Evolutionary conservation across 2,113 vertebrate species (phyloP).

Genomic region (Pelecanoides urinatrix): DNA sequence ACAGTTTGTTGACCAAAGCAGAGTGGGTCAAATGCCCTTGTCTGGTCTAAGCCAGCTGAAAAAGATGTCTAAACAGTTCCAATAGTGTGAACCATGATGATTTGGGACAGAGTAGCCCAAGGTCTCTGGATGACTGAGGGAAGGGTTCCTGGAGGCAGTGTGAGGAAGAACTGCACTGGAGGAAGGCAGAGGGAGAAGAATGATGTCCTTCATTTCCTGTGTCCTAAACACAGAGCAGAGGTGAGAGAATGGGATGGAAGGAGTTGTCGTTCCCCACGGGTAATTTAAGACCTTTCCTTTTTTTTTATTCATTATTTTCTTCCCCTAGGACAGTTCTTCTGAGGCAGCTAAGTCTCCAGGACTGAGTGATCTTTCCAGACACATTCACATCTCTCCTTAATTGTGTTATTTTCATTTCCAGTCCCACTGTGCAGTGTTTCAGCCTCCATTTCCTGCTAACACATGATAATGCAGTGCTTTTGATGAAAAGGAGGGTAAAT

Average conservation of each 20-base stretch:
- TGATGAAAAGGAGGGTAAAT: neutral
- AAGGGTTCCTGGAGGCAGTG: neutral
- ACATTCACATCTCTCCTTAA: neutral
- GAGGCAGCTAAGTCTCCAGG: neutral
- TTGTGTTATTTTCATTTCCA: neutral
- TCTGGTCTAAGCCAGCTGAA: neutral
- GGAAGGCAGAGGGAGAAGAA: neutral
- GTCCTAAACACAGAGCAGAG: neutral
- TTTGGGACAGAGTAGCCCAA: neutral
- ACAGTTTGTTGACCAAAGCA: neutral
- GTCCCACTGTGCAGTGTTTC: neutral
- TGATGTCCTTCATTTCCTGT: neutral
- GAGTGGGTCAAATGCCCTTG: neutral
- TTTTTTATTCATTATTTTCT: neutral
- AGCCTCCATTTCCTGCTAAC: neutral
- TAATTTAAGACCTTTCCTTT: neutral
- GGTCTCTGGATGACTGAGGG: neutral
- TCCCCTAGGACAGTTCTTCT: neutral
- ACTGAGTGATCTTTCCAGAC: neutral
- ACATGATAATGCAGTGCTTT: neutral
- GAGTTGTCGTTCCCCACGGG: accelerated
- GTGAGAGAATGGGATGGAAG: neutral
- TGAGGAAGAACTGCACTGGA: neutral
- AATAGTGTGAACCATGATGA: neutral
- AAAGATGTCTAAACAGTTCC: neutral